Conservation (phyloP, 2,797 vertebrate genomes). For the Menidia menidia region DNA sequence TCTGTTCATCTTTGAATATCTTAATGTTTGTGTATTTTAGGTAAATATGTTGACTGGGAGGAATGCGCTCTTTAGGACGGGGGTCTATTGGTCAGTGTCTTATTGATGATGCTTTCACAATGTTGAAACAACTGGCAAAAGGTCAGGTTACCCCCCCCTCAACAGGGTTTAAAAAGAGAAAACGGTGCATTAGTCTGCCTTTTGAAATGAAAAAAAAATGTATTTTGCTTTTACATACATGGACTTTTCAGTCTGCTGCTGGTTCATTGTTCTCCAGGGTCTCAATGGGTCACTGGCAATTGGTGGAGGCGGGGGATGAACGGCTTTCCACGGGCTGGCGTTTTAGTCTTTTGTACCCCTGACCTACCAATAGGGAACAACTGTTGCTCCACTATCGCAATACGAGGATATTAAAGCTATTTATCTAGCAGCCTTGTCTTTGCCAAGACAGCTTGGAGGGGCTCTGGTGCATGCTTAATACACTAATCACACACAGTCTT, state of each 20-base stretch:
- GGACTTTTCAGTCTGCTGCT: conserved; percentile 63
- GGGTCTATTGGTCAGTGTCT: conserved; percentile 64
- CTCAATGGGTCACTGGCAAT: conserved; percentile 69
- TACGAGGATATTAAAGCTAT: conserved; percentile 80
- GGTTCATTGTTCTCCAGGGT: conserved; percentile 71
- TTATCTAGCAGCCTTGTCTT: conserved; percentile 69
- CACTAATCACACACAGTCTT: conserved; percentile 76
- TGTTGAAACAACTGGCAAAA: conserved; percentile 71
- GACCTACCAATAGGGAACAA: conserved; percentile 73
- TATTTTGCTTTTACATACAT: conserved; percentile 66
- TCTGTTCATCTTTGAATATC: background rate
- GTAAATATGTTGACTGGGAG: conserved; percentile 13
- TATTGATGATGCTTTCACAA: conserved; percentile 65
- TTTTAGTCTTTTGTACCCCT: conserved; percentile 61
- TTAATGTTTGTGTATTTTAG: conserved; percentile 11
- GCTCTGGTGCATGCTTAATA: conserved; percentile 77
- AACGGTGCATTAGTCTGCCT: conserved; percentile 75
- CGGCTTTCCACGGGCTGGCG: conserved; percentile 69
- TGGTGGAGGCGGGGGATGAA: conserved; percentile 56
- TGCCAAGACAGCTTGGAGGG: conserved; percentile 70
- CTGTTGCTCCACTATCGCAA: conserved; percentile 78
- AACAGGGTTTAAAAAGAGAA: conserved; percentile 71
- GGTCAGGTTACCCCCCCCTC: conserved; percentile 72
- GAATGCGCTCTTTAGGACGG: conserved; percentile 12
- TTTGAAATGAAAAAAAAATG: conserved; percentile 18